Percentiles rank a stretch among this genome's conserved stretches.
Evolutionary conservation across 1,140 invertebrate species (phyloP).

Genomic region (Drosophila tani): DNA sequence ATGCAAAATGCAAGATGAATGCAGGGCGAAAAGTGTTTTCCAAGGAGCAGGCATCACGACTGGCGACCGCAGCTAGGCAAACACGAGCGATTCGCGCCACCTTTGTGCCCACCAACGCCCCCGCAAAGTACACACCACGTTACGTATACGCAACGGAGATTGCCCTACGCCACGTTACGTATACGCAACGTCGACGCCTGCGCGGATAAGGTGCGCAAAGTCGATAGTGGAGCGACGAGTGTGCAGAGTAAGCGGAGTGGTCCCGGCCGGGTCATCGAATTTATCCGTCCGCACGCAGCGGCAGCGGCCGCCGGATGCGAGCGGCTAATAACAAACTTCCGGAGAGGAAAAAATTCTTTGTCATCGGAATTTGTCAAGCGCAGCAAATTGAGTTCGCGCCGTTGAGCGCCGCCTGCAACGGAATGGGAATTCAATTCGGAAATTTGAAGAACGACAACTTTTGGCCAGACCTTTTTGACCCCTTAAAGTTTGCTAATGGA

Average conservation of each 20-base stretch:
- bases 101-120: not conserved
- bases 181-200: constrained; percentile 72
- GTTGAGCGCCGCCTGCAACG: constrained; percentile 31
- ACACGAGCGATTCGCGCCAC: constrained; percentile 14
- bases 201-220: constrained; percentile 73
- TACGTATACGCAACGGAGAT: constrained; percentile 73
- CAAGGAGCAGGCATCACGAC: constrained; percentile 33
- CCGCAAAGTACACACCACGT: constrained; percentile 38
- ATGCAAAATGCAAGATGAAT: constrained; percentile 64
- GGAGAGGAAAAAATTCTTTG: constrained; percentile 80
- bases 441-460: constrained; percentile 34
- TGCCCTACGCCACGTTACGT: constrained; percentile 41
- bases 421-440: constrained; percentile 63
- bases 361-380: constrained; percentile 78
- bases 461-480: not conserved
- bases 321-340: constrained; percentile 83
- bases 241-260: not conserved
- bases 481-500: not conserved
- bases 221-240: not conserved
- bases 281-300: constrained; percentile 59
- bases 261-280: constrained; percentile 41
- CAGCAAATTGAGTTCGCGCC: constrained; percentile 74
- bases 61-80: constrained; percentile 41
- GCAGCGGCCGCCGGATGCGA: constrained; percentile 57
- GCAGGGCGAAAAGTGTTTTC: constrained; percentile 56